A percentile compares a stretch with the other conserved stretches of the same genome.
Conservation (phyloP, 92 coral and sea anemone genomes). For the Actinostola sp. region DNA sequence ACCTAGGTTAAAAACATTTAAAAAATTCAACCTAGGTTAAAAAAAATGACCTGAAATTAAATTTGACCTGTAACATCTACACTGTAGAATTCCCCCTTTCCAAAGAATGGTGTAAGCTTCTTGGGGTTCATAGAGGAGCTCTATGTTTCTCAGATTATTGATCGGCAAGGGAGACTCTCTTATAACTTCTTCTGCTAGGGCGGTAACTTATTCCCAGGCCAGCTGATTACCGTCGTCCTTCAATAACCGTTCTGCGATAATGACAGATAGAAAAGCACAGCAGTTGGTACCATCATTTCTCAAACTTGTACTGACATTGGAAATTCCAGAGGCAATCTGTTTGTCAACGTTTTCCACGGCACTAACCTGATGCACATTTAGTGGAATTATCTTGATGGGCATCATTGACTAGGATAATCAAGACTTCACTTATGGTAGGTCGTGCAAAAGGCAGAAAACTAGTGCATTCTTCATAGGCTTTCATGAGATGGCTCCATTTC, state of each 20-base stretch:
- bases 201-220: conserved; percentile 8
- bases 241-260: conserved; percentile 21
- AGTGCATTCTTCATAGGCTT: conserved; percentile 26
- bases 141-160: conserved; percentile 10
- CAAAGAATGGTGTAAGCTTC: conserved; percentile 39
- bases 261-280: conserved; percentile 48
- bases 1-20: no score
- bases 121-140: conserved; percentile 26
- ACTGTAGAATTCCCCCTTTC: conserved; percentile 14
- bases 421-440: conserved; percentile 11
- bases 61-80: no score
- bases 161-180: conserved; percentile 20
- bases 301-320: background rate
- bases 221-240: background rate
- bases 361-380: conserved; percentile 15
- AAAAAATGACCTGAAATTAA: no score
- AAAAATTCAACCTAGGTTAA: no score
- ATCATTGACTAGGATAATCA: background rate
- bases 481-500: conserved; percentile 7
- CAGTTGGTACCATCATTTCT: conserved; percentile 35
- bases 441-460: conserved; percentile 8
- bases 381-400: conserved; percentile 19
- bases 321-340: conserved; percentile 18
- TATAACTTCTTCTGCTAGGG: conserved; percentile 32
- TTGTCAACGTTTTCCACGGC: conserved; percentile 25